These are phyloP conservation scores for Nesometra sesokonis DNA, from an alignment of 35 echinoderm and acorn worm species.

Conservation along the genomic window DNA sequence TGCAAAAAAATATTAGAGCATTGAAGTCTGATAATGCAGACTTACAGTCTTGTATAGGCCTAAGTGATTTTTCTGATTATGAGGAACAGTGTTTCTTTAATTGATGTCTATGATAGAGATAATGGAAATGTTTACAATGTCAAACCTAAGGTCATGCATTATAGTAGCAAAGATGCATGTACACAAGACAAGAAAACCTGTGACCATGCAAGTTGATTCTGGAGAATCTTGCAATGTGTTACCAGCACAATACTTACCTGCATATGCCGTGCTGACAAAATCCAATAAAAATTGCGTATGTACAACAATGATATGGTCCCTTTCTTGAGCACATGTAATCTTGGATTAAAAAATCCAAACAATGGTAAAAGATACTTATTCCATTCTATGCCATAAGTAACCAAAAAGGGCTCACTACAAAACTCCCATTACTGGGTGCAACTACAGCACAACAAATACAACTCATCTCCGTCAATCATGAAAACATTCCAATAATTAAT, in stretches of 20 bases:
- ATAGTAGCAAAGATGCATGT: no score
- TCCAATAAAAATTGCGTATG: slow-evolving; percentile 11
- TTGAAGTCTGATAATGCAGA: neutral
- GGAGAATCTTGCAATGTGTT: slow-evolving; percentile 29
- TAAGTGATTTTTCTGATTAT: no score
- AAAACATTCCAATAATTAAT: slow-evolving; percentile 1
- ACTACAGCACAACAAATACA: slow-evolving; percentile 34
- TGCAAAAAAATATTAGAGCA: neutral
- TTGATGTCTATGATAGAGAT: slow-evolving; percentile 8
- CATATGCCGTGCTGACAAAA: neutral
- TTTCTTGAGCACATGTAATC: neutral
- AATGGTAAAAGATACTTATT: slow-evolving; percentile 8
- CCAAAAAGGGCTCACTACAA: neutral
- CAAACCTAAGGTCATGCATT: neutral
- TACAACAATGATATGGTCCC: slow-evolving; percentile 15
- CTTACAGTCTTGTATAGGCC: neutral
- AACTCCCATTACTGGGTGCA: slow-evolving; percentile 25
- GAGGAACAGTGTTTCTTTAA: no score
- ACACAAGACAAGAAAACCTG: neutral
- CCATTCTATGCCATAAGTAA: slow-evolving; percentile 9
- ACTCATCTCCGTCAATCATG: slow-evolving; percentile 29
- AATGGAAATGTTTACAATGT: neutral
- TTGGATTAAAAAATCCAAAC: slow-evolving; percentile 10
- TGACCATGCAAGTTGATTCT: slow-evolving; percentile 28
- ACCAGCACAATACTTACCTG: neutral